Evolutionary conservation across 2,888 invertebrate species (phyloP).

Genomic region (Cheilosia urbana): DNA sequence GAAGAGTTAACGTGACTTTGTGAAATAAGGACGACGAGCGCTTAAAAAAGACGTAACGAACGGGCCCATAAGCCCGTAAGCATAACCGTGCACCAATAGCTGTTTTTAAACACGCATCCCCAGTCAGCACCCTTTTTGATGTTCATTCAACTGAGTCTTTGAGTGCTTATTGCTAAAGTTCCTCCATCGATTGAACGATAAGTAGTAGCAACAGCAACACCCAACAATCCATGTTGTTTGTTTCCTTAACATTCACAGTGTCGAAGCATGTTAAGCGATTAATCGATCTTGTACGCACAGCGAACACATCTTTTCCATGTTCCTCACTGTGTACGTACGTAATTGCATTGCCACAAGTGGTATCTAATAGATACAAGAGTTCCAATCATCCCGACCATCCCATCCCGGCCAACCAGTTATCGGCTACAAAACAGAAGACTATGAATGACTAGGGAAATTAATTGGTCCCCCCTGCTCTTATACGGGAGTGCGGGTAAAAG

Average conservation of each 20-base stretch:
- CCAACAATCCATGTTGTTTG: slow-evolving; percentile 15
- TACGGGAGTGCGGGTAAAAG: slow-evolving; percentile 17
- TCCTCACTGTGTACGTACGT: slow-evolving; percentile 35
- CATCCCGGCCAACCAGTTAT: slow-evolving; percentile 6
- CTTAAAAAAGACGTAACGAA: too few species aligned
- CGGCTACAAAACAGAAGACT: slow-evolving; percentile 14
- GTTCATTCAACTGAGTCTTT: too few species aligned
- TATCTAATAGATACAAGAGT: slow-evolving; percentile 64
- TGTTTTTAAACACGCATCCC: too few species aligned
- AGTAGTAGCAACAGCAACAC: not conserved
- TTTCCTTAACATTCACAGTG: slow-evolving; percentile 37
- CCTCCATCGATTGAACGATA: slow-evolving; percentile 5
- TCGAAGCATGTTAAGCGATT: slow-evolving; percentile 71
- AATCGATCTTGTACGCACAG: slow-evolving; percentile 65
- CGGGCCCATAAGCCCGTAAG: too few species aligned
- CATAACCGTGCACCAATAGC: too few species aligned
- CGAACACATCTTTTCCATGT: slow-evolving; percentile 72
- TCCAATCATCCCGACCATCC: slow-evolving; percentile 17
- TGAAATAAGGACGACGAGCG: too few species aligned
- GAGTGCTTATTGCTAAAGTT: not conserved
- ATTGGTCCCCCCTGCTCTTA: slow-evolving; percentile 25
- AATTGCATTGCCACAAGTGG: slow-evolving; percentile 65
- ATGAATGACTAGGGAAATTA: slow-evolving; percentile 39
- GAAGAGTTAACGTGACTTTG: too few species aligned
- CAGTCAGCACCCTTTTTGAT: too few species aligned